Conservation (phyloP, 2,888 invertebrate species). For the Ornithoptera alexandrae region DNA sequence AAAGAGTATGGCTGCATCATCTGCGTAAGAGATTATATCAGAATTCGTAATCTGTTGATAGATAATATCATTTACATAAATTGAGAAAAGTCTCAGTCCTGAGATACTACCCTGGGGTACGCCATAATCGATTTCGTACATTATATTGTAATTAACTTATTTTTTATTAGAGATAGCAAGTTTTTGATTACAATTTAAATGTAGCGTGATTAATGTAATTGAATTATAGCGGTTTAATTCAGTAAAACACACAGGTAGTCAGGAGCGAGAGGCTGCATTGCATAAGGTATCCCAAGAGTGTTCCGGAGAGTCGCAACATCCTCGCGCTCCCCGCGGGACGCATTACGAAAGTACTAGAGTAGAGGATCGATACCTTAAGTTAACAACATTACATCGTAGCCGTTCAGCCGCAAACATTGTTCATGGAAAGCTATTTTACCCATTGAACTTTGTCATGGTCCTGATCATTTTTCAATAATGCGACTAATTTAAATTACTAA, state of each 20-base stretch:
- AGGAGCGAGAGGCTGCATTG: slow-evolving; percentile 58
- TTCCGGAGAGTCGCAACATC: slow-evolving; percentile 64
- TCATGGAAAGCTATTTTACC: slow-evolving; percentile 35
- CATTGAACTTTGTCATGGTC: slow-evolving; percentile 6
- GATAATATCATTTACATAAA: no score
- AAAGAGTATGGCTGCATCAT: no score
- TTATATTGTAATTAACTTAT: no score
- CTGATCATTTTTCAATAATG: slow-evolving; percentile 1
- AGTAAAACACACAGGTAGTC: slow-evolving; percentile 40
- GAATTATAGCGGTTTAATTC: slow-evolving; percentile 36
- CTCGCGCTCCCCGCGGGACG: slow-evolving; percentile 67
- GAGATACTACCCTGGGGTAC: no score
- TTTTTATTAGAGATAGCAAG: no score
- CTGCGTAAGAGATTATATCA: no score
- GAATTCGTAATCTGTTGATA: no score
- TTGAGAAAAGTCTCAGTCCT: no score
- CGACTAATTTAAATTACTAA: neutral
- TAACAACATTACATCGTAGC: slow-evolving; percentile 59
- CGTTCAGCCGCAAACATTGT: slow-evolving; percentile 52
- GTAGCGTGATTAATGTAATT: slow-evolving; percentile 33
- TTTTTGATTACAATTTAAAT: neutral
- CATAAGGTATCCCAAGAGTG: slow-evolving; percentile 70
- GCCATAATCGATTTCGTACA: no score
- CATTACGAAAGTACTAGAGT: slow-evolving; percentile 75
- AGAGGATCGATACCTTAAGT: slow-evolving; percentile 69